Base-by-base conservation (phyloP, 2,113 vertebrate species). In the Ictalurus punctatus region DNA sequence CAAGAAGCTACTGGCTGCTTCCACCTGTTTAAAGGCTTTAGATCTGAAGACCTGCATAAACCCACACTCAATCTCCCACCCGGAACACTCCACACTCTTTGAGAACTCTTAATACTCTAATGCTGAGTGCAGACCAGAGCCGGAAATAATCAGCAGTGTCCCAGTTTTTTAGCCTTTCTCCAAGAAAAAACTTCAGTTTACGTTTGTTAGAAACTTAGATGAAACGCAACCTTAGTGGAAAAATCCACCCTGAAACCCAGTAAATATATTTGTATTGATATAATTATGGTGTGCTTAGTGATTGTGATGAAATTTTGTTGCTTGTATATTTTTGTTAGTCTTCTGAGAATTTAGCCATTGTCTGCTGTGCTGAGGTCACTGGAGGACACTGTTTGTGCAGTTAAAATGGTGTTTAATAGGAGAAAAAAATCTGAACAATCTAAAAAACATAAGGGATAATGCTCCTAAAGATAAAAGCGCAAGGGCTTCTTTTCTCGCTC, bases 21-120 rank as follows among this genome's bases (percentile, higher is more conserved):
- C 86, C 80, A 81, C 84, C 78, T 25, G 85, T 56, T 83, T 82
- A 76, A 90, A 90, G 84, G 87, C 78, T 91, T 91, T 86, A 90
- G 84, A 85, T 89, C 86, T 85, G 67, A 83, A 89, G 86, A 79
- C 37, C 74, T 61, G 54, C 56, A 87, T 91, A 89, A 87, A 87
- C 90, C 83, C 85, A 37, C 59, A 78, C 48, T 58, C 82, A 73
- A 37, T 89, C 74, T 86, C 59, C 84, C 69, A 71, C 71, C 59
- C 86, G 40, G 21, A 86, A 84, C 80, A 87, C 79, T 90, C 37
- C 71, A 74, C 83, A 69, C 83, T 76, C 69, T 73, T 25, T 54
- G 79, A 81, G 86, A 76, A 81, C 85, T 73, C 71, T 82, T 56
- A 88, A 84, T 69, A 3, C 73, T 84, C 59, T 25, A 48, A 85